Conservation (phyloP, 1,140 invertebrate genomes). For the Saccostrea glomerata region DNA sequence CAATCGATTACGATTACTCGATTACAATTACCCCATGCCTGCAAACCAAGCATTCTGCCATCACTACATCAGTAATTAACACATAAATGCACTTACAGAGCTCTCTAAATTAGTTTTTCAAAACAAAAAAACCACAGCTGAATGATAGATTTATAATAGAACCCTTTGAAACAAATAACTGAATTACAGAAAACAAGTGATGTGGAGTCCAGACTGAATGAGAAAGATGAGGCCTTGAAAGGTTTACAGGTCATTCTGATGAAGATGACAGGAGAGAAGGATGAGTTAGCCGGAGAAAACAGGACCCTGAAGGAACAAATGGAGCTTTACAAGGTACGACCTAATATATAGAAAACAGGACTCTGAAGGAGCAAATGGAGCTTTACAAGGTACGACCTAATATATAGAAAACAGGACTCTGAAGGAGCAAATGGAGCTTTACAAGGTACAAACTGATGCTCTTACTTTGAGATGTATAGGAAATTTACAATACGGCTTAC, state of each 20-base stretch:
- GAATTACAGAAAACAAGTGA: slow-evolving; percentile 58
- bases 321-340: slow-evolving; percentile 71
- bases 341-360: slow-evolving; percentile 59
- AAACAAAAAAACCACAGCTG: too few species aligned
- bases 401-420: not conserved
- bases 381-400: not conserved
- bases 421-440: not conserved
- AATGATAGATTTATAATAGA: too few species aligned
- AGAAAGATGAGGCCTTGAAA: slow-evolving; percentile 58
- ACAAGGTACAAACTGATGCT: not conserved
- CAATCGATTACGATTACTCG: too few species aligned
- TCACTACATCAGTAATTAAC: too few species aligned
- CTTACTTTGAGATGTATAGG: too few species aligned
- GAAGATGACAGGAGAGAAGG: slow-evolving; percentile 68
- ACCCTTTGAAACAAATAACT: not conserved
- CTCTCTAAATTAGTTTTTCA: too few species aligned
- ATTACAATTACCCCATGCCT: too few species aligned
- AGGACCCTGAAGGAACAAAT: slow-evolving; percentile 69
- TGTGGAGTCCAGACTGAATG: slow-evolving; percentile 53
- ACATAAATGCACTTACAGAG: too few species aligned
- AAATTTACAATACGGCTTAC: too few species aligned
- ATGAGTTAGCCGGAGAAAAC: slow-evolving; percentile 71
- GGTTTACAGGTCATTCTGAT: slow-evolving; percentile 62
- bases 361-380: not conserved
- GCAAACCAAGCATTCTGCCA: too few species aligned